Evolutionary conservation across 1,140 invertebrate species (phyloP), one percentile per base, ranked within the genome.

Genomic region (Mamestra configurata): DNA sequence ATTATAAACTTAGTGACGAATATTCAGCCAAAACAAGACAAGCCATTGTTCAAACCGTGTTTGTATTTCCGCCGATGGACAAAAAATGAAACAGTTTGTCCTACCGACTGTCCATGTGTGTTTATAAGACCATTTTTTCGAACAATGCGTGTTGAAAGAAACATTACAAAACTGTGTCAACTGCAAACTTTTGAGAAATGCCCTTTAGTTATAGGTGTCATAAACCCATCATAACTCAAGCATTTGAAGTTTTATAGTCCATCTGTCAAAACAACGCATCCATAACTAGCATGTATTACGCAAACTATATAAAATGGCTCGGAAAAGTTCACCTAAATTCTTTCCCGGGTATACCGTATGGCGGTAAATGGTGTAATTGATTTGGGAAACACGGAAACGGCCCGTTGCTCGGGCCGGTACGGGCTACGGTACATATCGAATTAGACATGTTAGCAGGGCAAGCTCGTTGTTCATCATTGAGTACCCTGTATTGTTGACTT

Each of bases 361-460:
- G 24, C 79, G 85, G 89, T 92, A 93, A 93, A 91, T 82, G 89
- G 84, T 89, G 87, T 92, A 93, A 93, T 93, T 92, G 88, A 86
- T 91, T 88, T 72, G 40, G 83, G 79, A 89, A 91, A 93, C 89
- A 92, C 79, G 77, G 76, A 72, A 77, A 82, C 59, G 79, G 68
- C 59, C 70, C 70, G 78, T 73, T 81, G 77, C 68, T 79, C 61
- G 77, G 78, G 77, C 64, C 40, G 43, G 43, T 46, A 15, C n/a
- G 13, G n/a, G 24, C 31, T 75, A 71, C 77, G 64, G 77, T 71
- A 79, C 37, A 55, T 66, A 70, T 71, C 18, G 66, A 79, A 79
- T 79, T 79, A 79, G 77, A 51, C 10, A 71, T 59, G 77, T 79
- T 79, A 79, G 66, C 68, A 53, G 75, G 13, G 13, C 40, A 73